Conservation (phyloP, 2,113 vertebrate species). For the Pygoscelis adeliae region DNA sequence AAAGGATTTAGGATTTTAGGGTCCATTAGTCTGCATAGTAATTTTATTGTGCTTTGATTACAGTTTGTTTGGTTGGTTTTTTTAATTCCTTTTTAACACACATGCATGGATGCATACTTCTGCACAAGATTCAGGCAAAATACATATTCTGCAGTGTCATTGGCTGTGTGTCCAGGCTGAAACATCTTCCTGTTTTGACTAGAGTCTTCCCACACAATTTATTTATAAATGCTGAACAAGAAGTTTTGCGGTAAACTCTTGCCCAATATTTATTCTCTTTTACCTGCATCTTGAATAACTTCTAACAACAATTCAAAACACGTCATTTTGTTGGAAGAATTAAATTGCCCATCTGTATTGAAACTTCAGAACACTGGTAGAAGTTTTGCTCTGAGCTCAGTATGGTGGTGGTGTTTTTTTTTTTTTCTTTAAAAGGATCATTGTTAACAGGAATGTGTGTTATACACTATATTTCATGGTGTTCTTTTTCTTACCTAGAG, state of each 20-base stretch:
- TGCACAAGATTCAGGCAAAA: not conserved
- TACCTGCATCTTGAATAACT: not conserved
- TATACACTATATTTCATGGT: not conserved
- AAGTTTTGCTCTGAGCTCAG: not conserved
- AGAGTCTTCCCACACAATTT: not conserved
- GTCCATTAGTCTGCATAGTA: not conserved
- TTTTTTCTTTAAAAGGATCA: not conserved
- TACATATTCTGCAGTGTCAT: not conserved
- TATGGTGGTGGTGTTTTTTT: not conserved
- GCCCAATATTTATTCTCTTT: not conserved
- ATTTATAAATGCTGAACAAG: not conserved
- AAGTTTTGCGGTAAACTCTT: not conserved
- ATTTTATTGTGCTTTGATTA: not conserved
- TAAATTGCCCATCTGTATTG: not conserved
- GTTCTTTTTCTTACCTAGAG: conserved; percentile 76
- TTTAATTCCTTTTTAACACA: not conserved
- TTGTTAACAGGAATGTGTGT: not conserved
- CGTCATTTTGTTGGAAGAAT: not conserved
- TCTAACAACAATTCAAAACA: not conserved
- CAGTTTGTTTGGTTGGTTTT: not conserved
- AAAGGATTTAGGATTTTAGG: not conserved
- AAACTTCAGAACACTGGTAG: not conserved
- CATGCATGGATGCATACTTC: not conserved
- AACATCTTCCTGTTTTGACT: conserved; percentile 11
- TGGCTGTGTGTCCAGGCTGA: not conserved